A percentile compares a stretch with the other conserved stretches of the same genome.
Evolutionary conservation across 2,888 invertebrate species (phyloP).

Genomic region (Oxystoma pomonae): DNA sequence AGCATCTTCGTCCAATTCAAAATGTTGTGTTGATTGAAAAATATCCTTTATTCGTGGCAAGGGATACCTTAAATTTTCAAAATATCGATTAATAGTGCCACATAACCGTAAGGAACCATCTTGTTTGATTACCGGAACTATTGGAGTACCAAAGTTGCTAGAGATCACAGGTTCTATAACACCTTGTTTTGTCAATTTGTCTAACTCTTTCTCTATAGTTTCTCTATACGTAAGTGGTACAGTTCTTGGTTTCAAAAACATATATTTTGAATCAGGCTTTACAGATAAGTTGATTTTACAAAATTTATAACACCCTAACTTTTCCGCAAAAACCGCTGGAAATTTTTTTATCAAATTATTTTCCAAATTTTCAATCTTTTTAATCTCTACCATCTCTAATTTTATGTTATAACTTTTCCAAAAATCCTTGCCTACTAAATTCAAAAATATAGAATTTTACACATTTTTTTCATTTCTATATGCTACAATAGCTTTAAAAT

Average conservation of each 20-base stretch:
- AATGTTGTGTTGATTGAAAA: neutral
- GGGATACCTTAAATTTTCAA: neutral
- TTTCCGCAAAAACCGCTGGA: conserved; percentile 1
- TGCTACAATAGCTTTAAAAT: neutral
- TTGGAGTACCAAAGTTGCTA: neutral
- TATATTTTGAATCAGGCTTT: neutral
- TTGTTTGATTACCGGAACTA: neutral
- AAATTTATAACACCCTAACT: neutral
- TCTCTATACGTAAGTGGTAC: neutral
- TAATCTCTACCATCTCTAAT: neutral
- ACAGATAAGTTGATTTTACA: neutral
- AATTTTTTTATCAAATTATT: conserved; percentile 1
- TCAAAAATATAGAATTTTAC: conserved; percentile 2
- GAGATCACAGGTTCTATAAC: neutral
- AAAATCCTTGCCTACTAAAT: conserved; percentile 9
- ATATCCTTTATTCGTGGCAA: neutral
- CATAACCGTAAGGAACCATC: neutral
- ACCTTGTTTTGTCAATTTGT: neutral
- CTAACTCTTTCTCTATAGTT: neutral
- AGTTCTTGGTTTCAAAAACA: neutral
- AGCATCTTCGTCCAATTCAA: neutral
- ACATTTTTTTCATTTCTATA: neutral
- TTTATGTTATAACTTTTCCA: conserved; percentile 1
- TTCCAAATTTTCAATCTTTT: neutral
- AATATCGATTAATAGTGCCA: neutral